Conservation (phyloP, 1,140 invertebrate species). For the Arion vulgaris region DNA sequence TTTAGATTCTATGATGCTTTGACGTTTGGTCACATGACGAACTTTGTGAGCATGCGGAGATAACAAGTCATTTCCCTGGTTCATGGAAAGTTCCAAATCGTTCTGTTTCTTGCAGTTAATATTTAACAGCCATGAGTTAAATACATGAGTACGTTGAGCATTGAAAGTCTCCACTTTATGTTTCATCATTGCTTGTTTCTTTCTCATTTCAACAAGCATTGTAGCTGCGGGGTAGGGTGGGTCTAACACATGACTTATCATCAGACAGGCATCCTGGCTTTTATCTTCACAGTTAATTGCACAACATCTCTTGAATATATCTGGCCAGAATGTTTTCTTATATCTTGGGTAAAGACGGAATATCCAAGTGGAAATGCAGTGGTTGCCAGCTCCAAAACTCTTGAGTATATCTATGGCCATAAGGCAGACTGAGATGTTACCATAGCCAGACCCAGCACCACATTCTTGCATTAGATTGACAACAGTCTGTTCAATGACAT, state of each 20-base stretch:
- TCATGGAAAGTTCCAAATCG: not conserved
- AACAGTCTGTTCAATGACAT: constrained; percentile 20
- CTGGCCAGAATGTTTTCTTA: not conserved
- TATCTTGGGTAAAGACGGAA: not conserved
- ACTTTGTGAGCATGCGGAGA: not conserved
- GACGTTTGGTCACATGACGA: not conserved
- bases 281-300: constrained; percentile 18
- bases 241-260: constrained; percentile 31
- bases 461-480: constrained; percentile 27
- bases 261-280: constrained; percentile 8
- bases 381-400: constrained; percentile 25
- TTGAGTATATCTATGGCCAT: constrained; percentile 16
- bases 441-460: not conserved
- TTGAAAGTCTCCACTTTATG: not conserved
- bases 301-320: not conserved
- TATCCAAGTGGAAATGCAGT: constrained; percentile 27
- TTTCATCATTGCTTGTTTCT: not conserved
- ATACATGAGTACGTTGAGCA: not conserved
- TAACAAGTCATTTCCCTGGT: no score
- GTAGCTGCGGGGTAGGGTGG: constrained; percentile 11
- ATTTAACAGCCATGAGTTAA: constrained; percentile 24
- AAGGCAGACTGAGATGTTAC: constrained; percentile 23
- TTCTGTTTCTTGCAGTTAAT: not conserved
- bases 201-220: not conserved
- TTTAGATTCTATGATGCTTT: not conserved